Percentiles rank a stretch among this genome's conserved stretches.
These are phyloP conservation scores for Plemyria rubiginata DNA, from an alignment of 2,888 invertebrate genomes.

Conservation along the genomic window DNA sequence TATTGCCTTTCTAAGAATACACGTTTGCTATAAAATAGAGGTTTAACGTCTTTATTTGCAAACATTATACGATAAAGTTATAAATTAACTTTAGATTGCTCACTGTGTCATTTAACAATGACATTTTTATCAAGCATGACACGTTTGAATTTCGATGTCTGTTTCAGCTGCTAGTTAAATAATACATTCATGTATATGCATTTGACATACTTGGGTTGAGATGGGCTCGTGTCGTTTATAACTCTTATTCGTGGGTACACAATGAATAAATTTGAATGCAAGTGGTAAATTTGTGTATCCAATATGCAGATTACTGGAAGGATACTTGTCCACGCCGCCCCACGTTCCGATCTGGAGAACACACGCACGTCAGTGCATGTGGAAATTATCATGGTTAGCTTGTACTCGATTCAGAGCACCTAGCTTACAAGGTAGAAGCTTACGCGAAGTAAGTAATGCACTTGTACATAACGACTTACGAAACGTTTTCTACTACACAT, in stretches of 20 bases:
- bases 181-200: slow-evolving; percentile 41
- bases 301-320: slow-evolving; percentile 78
- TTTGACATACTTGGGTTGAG: slow-evolving; percentile 39
- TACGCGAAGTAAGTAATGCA: slow-evolving; percentile 1
- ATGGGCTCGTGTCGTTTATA: slow-evolving; percentile 25
- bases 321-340: slow-evolving; percentile 72
- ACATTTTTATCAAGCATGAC: slow-evolving; percentile 38
- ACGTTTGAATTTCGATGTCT: slow-evolving; percentile 35
- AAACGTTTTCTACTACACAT: no score
- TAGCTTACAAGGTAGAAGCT: slow-evolving; percentile 34
- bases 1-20: slow-evolving; percentile 66
- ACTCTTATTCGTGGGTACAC: slow-evolving; percentile 38
- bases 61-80: slow-evolving; percentile 63
- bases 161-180: slow-evolving; percentile 43
- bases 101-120: slow-evolving; percentile 41
- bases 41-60: slow-evolving; percentile 76
- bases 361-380: slow-evolving; percentile 54
- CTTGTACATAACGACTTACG: no score
- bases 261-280: slow-evolving; percentile 45
- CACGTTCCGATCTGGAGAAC: slow-evolving; percentile 64
- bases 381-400: slow-evolving; percentile 76
- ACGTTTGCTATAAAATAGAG: slow-evolving; percentile 56
- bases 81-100: slow-evolving; percentile 46
- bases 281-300: slow-evolving; percentile 58
- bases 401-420: slow-evolving; percentile 43